Evolutionary conservation across 2,113 vertebrate species (phyloP), one percentile per base, ranked within the genome.

Genomic region (Sterna hirundo): DNA sequence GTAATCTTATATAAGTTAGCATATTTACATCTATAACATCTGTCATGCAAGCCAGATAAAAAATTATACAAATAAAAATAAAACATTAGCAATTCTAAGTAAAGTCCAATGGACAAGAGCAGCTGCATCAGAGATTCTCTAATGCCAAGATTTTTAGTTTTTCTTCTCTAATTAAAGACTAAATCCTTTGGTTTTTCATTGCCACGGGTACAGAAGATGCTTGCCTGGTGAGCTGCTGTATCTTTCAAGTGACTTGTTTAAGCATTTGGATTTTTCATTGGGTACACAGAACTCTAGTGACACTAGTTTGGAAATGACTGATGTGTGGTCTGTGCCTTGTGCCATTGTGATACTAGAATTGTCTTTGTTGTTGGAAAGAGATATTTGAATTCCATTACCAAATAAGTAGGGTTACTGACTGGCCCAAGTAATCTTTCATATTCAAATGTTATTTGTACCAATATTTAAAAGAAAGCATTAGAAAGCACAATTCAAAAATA

Each of bases 71-170:
- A 62, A 78, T 58, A 51, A 93, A 74, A 71, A 77, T 4, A 34
- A 27, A 49, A 66, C 2, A 78, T 47, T 1, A 82, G 72, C 22
- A 85, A 60, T 32, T 86, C 49, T 51, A 86, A 74, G 75, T 17
- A 84, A 84, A 47, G 60, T 93, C 52, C n/a, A 80, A 46, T 21
- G 40, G 86, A 92, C 57, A 94, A 91, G 93, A 94, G 78, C 80
- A 96, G 72, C 88, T 90, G 92, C 76, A 93, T 74, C 15, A 15
- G 36, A 62, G 51, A 44, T 34, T 86, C 49, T 71, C 25, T 21
- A 77, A 65, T 5, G 14, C 6, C 34, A 8, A 80, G 13, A 15
- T 23, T 77, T 91, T 81, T 32, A 7, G 20, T 26, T 75, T 90
- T 88, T 47, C 20, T 75, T 68, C 52, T 71, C 64, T 82, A 44